phyloP scores from a whole-genome alignment of 2,113 vertebrate genomes.

The Toxostoma redivivum region DNA sequence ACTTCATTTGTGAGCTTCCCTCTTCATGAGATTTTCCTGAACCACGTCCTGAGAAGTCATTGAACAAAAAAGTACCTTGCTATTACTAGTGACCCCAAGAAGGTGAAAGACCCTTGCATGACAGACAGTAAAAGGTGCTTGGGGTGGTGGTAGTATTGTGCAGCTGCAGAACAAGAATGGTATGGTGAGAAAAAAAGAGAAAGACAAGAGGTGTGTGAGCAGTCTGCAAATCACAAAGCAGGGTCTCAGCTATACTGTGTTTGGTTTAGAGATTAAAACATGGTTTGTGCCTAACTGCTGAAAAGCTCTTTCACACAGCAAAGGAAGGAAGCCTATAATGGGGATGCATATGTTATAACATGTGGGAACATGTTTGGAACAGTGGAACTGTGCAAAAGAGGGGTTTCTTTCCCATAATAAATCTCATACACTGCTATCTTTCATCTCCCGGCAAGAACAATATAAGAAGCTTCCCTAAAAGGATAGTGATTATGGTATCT shows the following conservation, averaged over 20 bases:
- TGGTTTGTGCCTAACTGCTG: background rate
- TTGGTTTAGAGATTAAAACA: background rate
- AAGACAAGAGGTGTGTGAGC: background rate
- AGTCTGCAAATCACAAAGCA: background rate
- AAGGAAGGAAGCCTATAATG: background rate
- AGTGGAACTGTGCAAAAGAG: background rate
- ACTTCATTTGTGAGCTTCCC: background rate
- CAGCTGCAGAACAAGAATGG: background rate
- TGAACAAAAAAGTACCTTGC: background rate
- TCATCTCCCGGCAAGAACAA: background rate
- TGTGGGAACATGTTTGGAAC: background rate
- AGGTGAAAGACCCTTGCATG: background rate
- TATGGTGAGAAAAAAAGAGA: background rate
- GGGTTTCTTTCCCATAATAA: background rate
- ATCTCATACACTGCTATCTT: background rate
- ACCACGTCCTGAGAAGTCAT: background rate
- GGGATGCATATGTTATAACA: background rate
- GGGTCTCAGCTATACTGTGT: background rate
- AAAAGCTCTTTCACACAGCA: background rate
- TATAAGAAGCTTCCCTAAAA: background rate
- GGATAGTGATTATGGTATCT: background rate
- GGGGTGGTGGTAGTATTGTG: background rate
- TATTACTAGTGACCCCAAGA: background rate
- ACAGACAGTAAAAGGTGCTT: background rate
- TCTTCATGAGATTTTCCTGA: background rate